A percentile compares a stretch with the other conserved stretches of the same genome.
Evolutionary conservation across 2,797 vertebrate species (phyloP).

Genomic region (Pteropus rufus): DNA sequence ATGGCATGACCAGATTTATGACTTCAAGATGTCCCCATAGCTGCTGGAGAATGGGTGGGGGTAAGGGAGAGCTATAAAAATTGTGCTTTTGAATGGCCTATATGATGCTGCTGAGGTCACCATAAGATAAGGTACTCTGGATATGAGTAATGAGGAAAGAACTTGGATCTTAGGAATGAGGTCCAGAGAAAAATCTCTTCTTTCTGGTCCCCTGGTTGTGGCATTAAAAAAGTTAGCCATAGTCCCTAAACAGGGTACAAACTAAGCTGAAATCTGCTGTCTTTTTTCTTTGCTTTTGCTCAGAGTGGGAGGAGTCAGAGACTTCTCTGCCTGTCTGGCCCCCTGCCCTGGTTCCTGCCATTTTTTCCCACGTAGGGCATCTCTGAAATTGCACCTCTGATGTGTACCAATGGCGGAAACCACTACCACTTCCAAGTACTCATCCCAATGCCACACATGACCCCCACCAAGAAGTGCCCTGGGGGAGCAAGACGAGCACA

Average conservation of each 20-base stretch:
- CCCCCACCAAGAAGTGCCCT: neutral
- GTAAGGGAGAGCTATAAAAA: neutral
- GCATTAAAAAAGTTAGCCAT: neutral
- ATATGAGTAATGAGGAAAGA: neutral
- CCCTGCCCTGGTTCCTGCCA: neutral
- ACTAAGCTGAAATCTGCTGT: neutral
- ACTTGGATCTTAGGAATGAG: neutral
- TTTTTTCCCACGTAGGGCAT: neutral
- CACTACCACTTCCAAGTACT: too few species aligned
- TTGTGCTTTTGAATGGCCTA: neutral
- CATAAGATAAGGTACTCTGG: too few species aligned
- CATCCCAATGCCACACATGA: neutral
- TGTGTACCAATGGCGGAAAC: neutral
- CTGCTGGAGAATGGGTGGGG: neutral
- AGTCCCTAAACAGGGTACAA: neutral
- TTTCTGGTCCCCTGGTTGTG: neutral
- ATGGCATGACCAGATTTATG: neutral
- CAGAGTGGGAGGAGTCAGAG: too few species aligned
- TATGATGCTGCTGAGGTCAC: neutral
- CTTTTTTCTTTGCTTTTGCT: neutral
- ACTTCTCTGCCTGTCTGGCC: neutral
- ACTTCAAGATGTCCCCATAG: neutral
- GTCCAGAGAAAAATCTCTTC: neutral
- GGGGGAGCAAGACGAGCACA: neutral
- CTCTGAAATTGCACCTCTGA: neutral